A percentile compares a stretch with the other conserved stretches of the same genome.
phyloP scores from a whole-genome alignment of 30 jellyfish, hydroid and myxozoan species.

The Cassiopea xamachana region DNA sequence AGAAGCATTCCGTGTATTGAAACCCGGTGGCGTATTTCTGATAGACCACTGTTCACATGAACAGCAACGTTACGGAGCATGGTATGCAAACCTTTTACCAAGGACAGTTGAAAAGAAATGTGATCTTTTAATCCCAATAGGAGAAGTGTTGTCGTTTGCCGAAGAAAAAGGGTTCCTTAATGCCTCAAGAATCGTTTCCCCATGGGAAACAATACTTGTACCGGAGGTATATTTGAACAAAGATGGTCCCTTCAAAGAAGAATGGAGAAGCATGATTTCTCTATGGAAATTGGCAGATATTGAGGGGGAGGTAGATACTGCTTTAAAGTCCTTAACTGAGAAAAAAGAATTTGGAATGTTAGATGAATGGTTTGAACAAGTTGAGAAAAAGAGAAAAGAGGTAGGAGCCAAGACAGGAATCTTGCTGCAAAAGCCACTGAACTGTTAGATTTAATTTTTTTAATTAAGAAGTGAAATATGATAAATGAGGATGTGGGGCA shows the following conservation, averaged over 20 bases:
- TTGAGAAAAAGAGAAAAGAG: slow-evolving; percentile 49
- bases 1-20: slow-evolving; percentile 85
- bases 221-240: slow-evolving; percentile 37
- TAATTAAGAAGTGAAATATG: too few species aligned
- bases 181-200: slow-evolving; percentile 36
- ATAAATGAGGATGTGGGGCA: too few species aligned
- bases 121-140: slow-evolving; percentile 31
- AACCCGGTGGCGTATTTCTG: slow-evolving; percentile 90
- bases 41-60: slow-evolving; percentile 62
- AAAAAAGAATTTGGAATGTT: slow-evolving; percentile 74
- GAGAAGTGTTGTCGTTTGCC: slow-evolving; percentile 33
- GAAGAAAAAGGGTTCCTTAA: slow-evolving; percentile 38
- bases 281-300: slow-evolving; percentile 70
- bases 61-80: slow-evolving; percentile 65
- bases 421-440: slow-evolving; percentile 59
- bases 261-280: slow-evolving; percentile 72
- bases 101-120: slow-evolving; percentile 57
- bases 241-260: slow-evolving; percentile 76
- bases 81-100: slow-evolving; percentile 68
- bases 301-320: slow-evolving; percentile 77
- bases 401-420: slow-evolving; percentile 55
- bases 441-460: too few species aligned
- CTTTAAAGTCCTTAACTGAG: slow-evolving; percentile 63
- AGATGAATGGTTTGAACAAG: slow-evolving; percentile 71
- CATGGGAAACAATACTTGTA: slow-evolving; percentile 40